Conservation (phyloP, 2,888 invertebrate genomes). For the Scaptomyza caliginosa region DNA sequence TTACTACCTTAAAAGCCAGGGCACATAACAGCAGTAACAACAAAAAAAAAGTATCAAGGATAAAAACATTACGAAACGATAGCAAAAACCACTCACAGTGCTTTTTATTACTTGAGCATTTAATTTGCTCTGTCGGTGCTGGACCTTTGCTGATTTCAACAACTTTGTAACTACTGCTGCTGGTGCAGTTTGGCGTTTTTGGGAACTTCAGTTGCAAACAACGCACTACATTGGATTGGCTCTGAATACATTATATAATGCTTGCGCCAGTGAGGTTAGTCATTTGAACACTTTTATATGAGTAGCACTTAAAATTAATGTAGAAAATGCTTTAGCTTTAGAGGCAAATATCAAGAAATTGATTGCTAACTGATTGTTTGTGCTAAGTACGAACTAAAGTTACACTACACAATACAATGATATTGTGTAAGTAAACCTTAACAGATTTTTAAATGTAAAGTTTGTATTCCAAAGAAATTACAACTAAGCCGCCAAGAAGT, state of each 20-base stretch:
- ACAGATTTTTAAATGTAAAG: too few relatives aligned
- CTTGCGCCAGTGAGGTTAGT: slow-evolving; percentile 80
- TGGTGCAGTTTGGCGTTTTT: slow-evolving; percentile 7
- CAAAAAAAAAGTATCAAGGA: slow-evolving; percentile 26
- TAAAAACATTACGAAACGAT: slow-evolving; percentile 19
- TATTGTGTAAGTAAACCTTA: too few relatives aligned
- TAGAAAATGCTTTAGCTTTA: neutral
- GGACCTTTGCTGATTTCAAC: slow-evolving; percentile 26
- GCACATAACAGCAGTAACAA: slow-evolving; percentile 26
- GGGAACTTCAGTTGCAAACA: slow-evolving; percentile 24
- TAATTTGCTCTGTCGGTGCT: slow-evolving; percentile 52
- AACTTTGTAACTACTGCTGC: slow-evolving; percentile 19
- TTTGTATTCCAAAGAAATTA: too few relatives aligned
- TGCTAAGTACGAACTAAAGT: too few relatives aligned
- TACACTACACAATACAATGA: too few relatives aligned
- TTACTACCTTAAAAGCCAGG: slow-evolving; percentile 43
- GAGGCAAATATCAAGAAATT: neutral
- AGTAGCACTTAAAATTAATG: neutral
- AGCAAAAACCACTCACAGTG: slow-evolving; percentile 14
- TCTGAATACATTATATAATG: slow-evolving; percentile 78
- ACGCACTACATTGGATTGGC: slow-evolving; percentile 56
- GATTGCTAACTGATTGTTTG: too few relatives aligned
- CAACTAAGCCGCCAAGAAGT: too few relatives aligned
- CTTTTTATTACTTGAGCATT: slow-evolving; percentile 67
- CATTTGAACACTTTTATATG: neutral